phyloP scores from a whole-genome alignment of 2,797 vertebrate species.

The Silurus lanzhouensis region DNA sequence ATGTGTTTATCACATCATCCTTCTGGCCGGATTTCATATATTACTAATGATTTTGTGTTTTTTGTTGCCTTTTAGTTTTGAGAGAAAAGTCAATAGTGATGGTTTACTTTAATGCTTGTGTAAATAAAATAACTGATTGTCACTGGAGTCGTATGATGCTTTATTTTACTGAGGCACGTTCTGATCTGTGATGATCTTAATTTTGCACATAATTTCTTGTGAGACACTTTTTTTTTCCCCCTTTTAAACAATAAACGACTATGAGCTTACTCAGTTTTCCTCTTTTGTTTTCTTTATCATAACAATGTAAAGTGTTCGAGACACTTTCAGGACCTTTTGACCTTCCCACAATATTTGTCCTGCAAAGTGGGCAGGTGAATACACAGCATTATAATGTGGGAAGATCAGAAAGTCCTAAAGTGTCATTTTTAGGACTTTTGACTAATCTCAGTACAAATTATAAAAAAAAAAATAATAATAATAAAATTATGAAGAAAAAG shows the following conservation, averaged over 20 bases:
- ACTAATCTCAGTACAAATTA: not conserved
- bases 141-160: not conserved
- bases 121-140: not conserved
- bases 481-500: too few relatives aligned
- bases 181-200: constrained; percentile 54
- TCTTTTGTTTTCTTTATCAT: not conserved
- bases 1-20: constrained; percentile 2
- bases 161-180: constrained; percentile 72
- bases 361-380: too few relatives aligned
- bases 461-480: too few relatives aligned
- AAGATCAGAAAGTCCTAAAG: not conserved
- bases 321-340: too few relatives aligned
- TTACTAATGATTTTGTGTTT: not conserved
- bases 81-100: not conserved
- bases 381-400: not conserved
- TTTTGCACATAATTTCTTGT: constrained; percentile 50
- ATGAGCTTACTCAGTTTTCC: constrained; percentile 29
- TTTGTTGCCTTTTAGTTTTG: constrained; percentile 9
- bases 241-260: constrained; percentile 55
- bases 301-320: too few relatives aligned
- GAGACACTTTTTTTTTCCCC: constrained; percentile 41
- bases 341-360: too few relatives aligned
- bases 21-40: not conserved
- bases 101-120: not conserved
- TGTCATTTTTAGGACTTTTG: not conserved